Evolutionary conservation across 2,797 vertebrate species (phyloP), one percentile per base, ranked within the genome.

Genomic region (Halcyon leucocephala): DNA sequence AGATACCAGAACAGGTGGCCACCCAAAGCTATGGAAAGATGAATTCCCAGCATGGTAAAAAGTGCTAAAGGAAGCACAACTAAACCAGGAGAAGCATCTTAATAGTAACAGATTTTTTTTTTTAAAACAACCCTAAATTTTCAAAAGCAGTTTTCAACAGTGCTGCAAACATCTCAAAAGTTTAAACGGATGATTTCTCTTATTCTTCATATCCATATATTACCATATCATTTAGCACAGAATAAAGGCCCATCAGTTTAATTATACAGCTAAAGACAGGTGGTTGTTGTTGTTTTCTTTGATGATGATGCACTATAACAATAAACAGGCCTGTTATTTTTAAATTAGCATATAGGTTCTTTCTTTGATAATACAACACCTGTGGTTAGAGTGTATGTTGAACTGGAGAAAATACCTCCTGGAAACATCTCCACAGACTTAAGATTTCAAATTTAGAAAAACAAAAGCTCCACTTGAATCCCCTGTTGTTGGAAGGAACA

Each of bases 211-310:
- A 76, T 48, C 77, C 91, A 89, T 95, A 82, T 58, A 95, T 97
- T 97, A 95, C 10, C 95, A 96, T 95, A 91, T 91, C 18, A 96
- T 96, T 97, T 81, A 95, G 25, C 57, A 92, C 48, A 87, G 90
- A 93, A 94, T 94, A 94, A 96, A 97, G 95, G 91, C 89, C 65
- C 71, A 41, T 94, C 86, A 72, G 39, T 87, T 90, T 94, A 96
- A 97, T 97, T 95, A 95, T 5, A 95, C 72, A 69, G 81, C 90
- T 85, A 87, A 90, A 95, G 93, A 95, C 97, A 97, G 97, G 96
- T 96, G 97, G 95, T 95, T 94, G 97, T 97, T 97, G 90, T 97
- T 97, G 94, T 97, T 97, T 97, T 96, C 93, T 97, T 97, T 97
- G 95, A 97, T 96, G 94, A 78, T 90, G 97, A 95, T 96, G 89